Percentiles rank a stretch among this genome's conserved stretches.
Evolutionary conservation across 2,113 vertebrate species (phyloP).

Genomic region (Orientallactaga bullata): DNA sequence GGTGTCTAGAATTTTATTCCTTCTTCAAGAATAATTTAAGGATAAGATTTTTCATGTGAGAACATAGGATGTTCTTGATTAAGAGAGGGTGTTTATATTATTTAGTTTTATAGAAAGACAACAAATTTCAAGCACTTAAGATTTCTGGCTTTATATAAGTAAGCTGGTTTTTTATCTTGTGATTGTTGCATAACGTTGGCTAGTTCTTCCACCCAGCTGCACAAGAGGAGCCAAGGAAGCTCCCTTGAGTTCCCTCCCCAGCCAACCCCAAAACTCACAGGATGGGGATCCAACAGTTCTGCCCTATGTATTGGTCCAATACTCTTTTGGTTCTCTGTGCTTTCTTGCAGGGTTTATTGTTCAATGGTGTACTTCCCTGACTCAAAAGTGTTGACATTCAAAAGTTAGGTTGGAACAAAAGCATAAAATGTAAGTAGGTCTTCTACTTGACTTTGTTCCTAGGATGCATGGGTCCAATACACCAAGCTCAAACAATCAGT

Average conservation of each 20-base stretch:
- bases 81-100: constrained; percentile 50
- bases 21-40: constrained; percentile 34
- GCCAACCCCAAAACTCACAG: constrained; percentile 62
- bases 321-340: constrained; percentile 39
- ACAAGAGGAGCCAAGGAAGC: constrained; percentile 30
- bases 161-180: constrained; percentile 53
- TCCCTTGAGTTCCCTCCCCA: constrained; percentile 59
- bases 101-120: constrained; percentile 70
- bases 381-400: constrained; percentile 44
- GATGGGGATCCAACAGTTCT: constrained; percentile 53
- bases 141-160: constrained; percentile 53
- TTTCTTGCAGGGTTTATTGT: constrained; percentile 22
- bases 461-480: not conserved
- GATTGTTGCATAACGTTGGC: constrained; percentile 68
- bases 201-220: constrained; percentile 65
- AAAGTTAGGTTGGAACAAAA: constrained; percentile 40
- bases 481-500: not conserved
- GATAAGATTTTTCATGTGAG: constrained; percentile 34
- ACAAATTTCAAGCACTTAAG: constrained; percentile 60
- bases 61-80: constrained; percentile 60
- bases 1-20: constrained; percentile 34
- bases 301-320: constrained; percentile 31
- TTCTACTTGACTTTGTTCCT: not conserved
- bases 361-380: constrained; percentile 53
- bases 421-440: not conserved